phyloP scores from a whole-genome alignment of 2,888 invertebrate genomes.

The Therioaphis trifolii region DNA sequence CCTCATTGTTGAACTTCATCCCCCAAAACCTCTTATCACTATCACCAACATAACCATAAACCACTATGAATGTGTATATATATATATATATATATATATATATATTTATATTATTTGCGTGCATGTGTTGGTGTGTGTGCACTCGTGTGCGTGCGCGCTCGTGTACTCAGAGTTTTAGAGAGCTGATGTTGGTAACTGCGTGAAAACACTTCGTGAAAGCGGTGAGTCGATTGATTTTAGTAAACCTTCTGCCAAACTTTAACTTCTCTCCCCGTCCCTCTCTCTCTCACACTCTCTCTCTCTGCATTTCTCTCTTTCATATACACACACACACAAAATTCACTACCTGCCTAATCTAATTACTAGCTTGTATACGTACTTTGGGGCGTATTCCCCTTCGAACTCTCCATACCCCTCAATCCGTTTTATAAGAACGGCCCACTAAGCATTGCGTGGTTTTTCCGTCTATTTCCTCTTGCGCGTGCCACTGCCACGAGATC shows the following conservation, averaged over 20 bases:
- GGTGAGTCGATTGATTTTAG: slow-evolving; percentile 61
- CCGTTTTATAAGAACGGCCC: background rate
- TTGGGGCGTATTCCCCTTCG: slow-evolving; percentile 24
- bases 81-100: too few relatives aligned
- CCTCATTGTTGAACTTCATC: slow-evolving; percentile 39
- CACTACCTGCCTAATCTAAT: slow-evolving; percentile 61
- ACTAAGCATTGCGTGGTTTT: slow-evolving; percentile 38
- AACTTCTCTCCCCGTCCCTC: slow-evolving; percentile 20
- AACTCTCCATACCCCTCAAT: background rate
- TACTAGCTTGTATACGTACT: slow-evolving; percentile 39
- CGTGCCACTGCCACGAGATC: background rate
- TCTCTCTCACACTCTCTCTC: background rate
- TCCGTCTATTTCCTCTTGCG: background rate
- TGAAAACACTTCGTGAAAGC: slow-evolving; percentile 55
- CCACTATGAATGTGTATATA: slow-evolving; percentile 10
- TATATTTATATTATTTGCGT: too few relatives aligned
- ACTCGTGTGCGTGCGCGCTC: background rate
- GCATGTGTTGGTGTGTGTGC: too few relatives aligned
- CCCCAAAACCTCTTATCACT: slow-evolving; percentile 33
- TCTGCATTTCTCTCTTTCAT: too few relatives aligned
- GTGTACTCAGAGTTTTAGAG: slow-evolving; percentile 21
- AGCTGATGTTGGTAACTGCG: slow-evolving; percentile 22
- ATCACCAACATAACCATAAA: background rate
- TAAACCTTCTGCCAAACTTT: slow-evolving; percentile 63
- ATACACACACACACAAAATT: background rate